Conservation (phyloP, 2,888 invertebrate species). For the Tachina lurida region DNA sequence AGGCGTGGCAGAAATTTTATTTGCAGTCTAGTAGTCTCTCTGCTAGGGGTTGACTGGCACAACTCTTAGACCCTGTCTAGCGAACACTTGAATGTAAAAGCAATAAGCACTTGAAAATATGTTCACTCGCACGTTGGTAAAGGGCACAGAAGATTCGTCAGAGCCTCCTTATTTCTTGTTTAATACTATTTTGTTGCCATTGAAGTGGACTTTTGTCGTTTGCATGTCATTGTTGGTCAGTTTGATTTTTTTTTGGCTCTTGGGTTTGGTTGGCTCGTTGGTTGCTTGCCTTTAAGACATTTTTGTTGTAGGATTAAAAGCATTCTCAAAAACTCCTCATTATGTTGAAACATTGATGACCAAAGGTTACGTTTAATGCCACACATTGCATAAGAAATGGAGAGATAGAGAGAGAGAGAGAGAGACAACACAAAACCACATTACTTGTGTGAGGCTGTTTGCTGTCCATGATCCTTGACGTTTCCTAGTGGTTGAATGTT, state of each 20-base stretch:
- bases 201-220: constrained; percentile 47
- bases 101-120: too few species aligned
- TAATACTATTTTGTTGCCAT: not conserved
- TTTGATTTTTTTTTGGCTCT: not conserved
- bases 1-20: too few species aligned
- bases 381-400: not conserved
- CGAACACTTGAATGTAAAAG: too few species aligned
- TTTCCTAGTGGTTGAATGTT: constrained; percentile 71
- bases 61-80: too few species aligned
- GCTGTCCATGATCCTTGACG: constrained; percentile 51
- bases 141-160: not conserved
- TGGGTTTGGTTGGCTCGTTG: constrained; percentile 22
- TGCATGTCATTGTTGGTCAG: constrained; percentile 62
- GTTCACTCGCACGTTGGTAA: not conserved
- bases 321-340: constrained; percentile 63
- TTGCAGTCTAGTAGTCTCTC: too few species aligned
- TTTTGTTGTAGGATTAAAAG: constrained; percentile 44
- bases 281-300: constrained; percentile 38
- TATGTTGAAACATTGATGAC: constrained; percentile 49
- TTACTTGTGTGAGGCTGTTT: constrained; percentile 50
- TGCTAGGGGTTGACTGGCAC: too few species aligned
- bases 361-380: constrained; percentile 9
- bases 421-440: constrained; percentile 47
- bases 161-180: not conserved
- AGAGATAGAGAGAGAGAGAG: constrained; percentile 7